Conservation (phyloP, 2,888 invertebrate species). For the Drosophila paramelanica region DNA sequence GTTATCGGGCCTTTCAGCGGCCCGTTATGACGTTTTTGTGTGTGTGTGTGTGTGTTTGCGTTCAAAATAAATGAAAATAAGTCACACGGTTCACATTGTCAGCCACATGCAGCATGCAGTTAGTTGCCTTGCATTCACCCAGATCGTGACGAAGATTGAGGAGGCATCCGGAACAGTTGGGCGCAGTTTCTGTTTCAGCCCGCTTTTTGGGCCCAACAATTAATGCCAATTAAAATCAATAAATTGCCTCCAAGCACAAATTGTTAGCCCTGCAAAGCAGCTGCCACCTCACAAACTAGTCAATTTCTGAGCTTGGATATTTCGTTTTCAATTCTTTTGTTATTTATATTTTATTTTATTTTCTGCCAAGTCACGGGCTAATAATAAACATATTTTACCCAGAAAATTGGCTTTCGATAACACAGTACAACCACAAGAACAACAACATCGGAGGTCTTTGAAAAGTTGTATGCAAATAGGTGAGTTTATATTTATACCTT, state of each 20-base stretch:
- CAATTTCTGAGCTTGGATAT: slow-evolving; percentile 24
- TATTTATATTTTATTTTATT: slow-evolving; percentile 5
- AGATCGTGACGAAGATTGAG: slow-evolving; percentile 48
- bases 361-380: slow-evolving; percentile 50
- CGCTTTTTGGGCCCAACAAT: slow-evolving; percentile 34
- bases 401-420: slow-evolving; percentile 67
- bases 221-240: slow-evolving; percentile 76
- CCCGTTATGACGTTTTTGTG: slow-evolving; percentile 36
- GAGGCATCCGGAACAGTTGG: slow-evolving; percentile 13
- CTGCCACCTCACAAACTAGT: slow-evolving; percentile 1
- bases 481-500: slow-evolving; percentile 14
- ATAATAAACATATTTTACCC: slow-evolving; percentile 63
- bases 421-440: slow-evolving; percentile 6
- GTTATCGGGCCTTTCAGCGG: slow-evolving; percentile 31
- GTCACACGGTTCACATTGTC: slow-evolving; percentile 29
- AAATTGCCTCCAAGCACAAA: slow-evolving; percentile 44
- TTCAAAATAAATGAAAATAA: slow-evolving; percentile 11
- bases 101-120: background rate
- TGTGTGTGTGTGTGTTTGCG: slow-evolving; percentile 17
- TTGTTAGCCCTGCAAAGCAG: slow-evolving; percentile 50
- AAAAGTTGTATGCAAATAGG: slow-evolving; percentile 4
- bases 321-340: slow-evolving; percentile 11
- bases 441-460: slow-evolving; percentile 21
- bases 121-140: slow-evolving; percentile 21
- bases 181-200: background rate